These are phyloP conservation scores for Aphelinus atriplicis DNA, from an alignment of 1,140 invertebrate species.

Conservation along the genomic window DNA sequence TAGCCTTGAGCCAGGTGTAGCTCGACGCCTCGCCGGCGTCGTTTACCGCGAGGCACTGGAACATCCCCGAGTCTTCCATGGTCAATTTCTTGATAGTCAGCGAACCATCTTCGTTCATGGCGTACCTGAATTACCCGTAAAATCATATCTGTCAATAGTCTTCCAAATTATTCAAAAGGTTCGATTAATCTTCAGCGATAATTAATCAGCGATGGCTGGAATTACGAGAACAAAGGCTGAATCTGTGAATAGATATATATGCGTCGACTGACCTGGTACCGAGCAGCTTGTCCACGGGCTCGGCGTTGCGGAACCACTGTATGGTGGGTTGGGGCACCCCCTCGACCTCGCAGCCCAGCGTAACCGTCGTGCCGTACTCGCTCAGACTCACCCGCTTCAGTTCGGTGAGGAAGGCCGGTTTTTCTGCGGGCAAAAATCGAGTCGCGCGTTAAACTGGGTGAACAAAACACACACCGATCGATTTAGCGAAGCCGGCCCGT, in stretches of 20 bases:
- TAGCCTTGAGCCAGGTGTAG: slow-evolving; percentile 93
- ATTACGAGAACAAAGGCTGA: too few species aligned
- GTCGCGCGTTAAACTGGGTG: not conserved
- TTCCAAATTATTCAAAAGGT: too few species aligned
- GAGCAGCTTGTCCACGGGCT: slow-evolving; percentile 64
- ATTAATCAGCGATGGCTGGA: too few species aligned
- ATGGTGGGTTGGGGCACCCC: slow-evolving; percentile 81
- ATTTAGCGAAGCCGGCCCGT: too few species aligned
- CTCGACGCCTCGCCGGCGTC: slow-evolving; percentile 88
- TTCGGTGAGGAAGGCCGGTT: slow-evolving; percentile 78
- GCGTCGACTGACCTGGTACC: slow-evolving; percentile 52
- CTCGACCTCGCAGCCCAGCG: slow-evolving; percentile 79
- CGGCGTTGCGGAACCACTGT: slow-evolving; percentile 82
- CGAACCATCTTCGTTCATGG: slow-evolving; percentile 81
- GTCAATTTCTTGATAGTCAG: slow-evolving; percentile 84
- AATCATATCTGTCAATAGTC: too few species aligned
- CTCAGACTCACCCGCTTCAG: slow-evolving; percentile 80
- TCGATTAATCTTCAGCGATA: too few species aligned
- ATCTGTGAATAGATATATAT: too few species aligned
- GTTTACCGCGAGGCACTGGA: slow-evolving; percentile 92
- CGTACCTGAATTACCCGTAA: slow-evolving; percentile 65
- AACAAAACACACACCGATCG: too few species aligned
- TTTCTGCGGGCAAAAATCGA: slow-evolving; percentile 66
- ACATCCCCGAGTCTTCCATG: slow-evolving; percentile 91
- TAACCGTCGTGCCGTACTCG: slow-evolving; percentile 80